Base-by-base conservation (phyloP, 2,888 invertebrate species). In the Theretra japonica region DNA sequence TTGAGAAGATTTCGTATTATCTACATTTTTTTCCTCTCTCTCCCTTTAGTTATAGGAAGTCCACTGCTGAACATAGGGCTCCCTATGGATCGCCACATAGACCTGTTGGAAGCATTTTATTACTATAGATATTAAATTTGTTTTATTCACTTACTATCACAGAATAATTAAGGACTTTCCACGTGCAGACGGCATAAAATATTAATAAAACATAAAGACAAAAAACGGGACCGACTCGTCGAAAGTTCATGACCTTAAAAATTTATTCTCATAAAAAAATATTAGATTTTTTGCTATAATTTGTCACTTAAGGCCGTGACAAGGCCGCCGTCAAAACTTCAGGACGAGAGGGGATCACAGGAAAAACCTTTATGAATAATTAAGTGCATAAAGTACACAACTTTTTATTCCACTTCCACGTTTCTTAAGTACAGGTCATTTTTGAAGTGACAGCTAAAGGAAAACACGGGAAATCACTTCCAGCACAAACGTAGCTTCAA, bases 331-430 rank as follows among this genome's bases (percentile, higher is more conserved):
- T 79, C 81, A 78, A 85, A 89, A 89, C 83, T 88, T 87, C 86
- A 83, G 78, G 83, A 82, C 78, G 76, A 79, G 81, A 82, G 85
- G 85, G 89, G 88, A 89, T 88, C 88, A 90, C 83, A 83, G 83
- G 83, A 79, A 89, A 90, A 90, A 68, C 58, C 87, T 88, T 90
- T 90, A 90, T 94, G 92, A 93, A 94, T 94, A 93, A 91, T 92
- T 92, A 92, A 93, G 87, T 90, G 88, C 82, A 87, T 85, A 80
- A 82, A 80, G 82, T 80, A 79, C 81, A 77, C 82, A 85, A 90
- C 88, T 91, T 92, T 89, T 89, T 87, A 84, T 85, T 87, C 81
- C 75, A 77, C 83, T 79, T 81, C 81, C 80, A 84, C 84, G 82
- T 84, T 75, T 76, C 75, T 79, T 41, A 81, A 84, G 80, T 80